Percentiles rank a stretch among this genome's conserved stretches.
These are phyloP conservation scores for Dione juno DNA, from an alignment of 2,888 invertebrate genomes.

Conservation along the genomic window DNA sequence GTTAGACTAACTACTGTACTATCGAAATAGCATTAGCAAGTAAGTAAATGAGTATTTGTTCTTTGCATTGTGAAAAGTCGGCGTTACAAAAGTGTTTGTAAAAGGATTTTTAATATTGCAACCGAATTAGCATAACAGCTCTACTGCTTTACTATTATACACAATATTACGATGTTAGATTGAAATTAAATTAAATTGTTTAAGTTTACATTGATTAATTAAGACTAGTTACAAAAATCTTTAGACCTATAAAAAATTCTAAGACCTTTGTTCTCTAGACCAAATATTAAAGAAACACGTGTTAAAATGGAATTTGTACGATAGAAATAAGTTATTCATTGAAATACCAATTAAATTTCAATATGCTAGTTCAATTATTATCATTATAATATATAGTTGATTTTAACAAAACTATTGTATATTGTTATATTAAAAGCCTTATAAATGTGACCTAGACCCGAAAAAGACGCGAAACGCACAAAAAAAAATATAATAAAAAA, in stretches of 20 bases:
- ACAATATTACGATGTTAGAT: background rate
- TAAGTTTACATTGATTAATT: background rate
- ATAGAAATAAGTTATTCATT: background rate
- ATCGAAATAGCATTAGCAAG: background rate
- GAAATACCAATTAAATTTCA: background rate
- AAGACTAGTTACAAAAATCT: background rate
- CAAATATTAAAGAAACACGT: background rate
- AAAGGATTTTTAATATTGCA: slow-evolving; percentile 33
- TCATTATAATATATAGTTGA: background rate
- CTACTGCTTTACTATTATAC: background rate
- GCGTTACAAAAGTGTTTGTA: slow-evolving; percentile 25
- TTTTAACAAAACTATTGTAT: slow-evolving; percentile 26
- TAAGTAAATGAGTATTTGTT: background rate
- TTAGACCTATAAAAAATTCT: no score
- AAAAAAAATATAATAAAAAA: slow-evolving; percentile 33
- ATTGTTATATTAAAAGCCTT: slow-evolving; percentile 33
- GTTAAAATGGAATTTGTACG: background rate
- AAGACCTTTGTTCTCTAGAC: no score
- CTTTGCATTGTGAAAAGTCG: slow-evolving; percentile 14
- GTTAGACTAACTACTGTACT: no score
- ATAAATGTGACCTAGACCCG: slow-evolving; percentile 37
- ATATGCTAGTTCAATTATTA: background rate
- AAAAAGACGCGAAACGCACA: slow-evolving; percentile 37
- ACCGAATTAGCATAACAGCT: slow-evolving; percentile 33
- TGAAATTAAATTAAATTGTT: background rate